These are phyloP conservation scores for Drosophila kikkawai DNA, from an alignment of 1,140 invertebrate genomes.

Conservation along the genomic window DNA sequence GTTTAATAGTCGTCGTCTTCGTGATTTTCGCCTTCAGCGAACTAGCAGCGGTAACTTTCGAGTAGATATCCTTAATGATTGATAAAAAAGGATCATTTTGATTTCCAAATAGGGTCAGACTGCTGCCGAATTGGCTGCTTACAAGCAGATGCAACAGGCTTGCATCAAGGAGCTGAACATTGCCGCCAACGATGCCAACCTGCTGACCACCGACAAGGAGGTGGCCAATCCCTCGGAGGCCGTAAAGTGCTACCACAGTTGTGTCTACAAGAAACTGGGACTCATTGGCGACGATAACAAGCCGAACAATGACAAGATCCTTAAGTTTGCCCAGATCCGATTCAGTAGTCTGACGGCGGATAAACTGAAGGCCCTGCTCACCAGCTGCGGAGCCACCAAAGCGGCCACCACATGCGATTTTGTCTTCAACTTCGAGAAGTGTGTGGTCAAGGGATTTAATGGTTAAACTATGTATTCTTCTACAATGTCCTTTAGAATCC, in stretches of 20 bases:
- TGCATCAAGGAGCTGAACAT: constrained; percentile 73
- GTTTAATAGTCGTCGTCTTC: constrained; percentile 21
- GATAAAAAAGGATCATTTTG: neutral
- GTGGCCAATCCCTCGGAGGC: constrained; percentile 54
- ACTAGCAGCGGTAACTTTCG: constrained; percentile 21
- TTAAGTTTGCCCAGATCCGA: constrained; percentile 46
- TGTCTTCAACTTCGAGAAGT: constrained; percentile 53
- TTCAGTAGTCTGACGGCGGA: constrained; percentile 41
- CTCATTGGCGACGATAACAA: constrained; percentile 45
- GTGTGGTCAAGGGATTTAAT: constrained; percentile 53
- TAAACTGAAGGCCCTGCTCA: constrained; percentile 49
- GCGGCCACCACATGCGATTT: constrained; percentile 39
- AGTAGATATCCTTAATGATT: neutral
- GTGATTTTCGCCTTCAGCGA: constrained; percentile 30
- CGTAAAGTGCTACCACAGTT: constrained; percentile 66
- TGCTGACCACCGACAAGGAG: constrained; percentile 46
- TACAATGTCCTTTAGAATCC: neutral
- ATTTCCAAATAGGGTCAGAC: constrained; percentile 37
- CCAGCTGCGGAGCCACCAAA: constrained; percentile 25
- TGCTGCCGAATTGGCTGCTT: constrained; percentile 55
- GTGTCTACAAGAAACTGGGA: constrained; percentile 69
- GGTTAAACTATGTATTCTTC: neutral
- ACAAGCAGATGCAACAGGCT: constrained; percentile 43
- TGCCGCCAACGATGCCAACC: constrained; percentile 27
- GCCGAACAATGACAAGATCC: constrained; percentile 42